phyloP scores from a whole-genome alignment of 1,140 invertebrate genomes.

The Helicoverpa armigera region DNA sequence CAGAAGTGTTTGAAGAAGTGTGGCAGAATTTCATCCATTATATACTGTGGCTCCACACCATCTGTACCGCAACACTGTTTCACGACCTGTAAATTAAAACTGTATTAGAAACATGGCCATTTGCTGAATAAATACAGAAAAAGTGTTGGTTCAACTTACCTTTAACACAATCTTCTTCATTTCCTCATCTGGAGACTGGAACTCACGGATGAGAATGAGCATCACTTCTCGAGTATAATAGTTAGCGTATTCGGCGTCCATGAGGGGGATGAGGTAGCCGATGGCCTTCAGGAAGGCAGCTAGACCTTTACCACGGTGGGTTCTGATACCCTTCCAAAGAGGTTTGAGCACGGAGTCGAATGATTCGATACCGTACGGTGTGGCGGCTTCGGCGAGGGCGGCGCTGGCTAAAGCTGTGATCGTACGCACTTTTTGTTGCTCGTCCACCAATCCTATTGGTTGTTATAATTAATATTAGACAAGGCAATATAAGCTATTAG shows the following conservation, averaged over 20 bases:
- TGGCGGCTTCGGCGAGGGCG: slow-evolving; percentile 98
- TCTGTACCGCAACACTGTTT: slow-evolving; percentile 99
- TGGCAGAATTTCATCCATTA: slow-evolving; percentile 99
- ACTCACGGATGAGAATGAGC: slow-evolving; percentile 99
- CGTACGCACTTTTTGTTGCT: slow-evolving; percentile 97
- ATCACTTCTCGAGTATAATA: slow-evolving; percentile 99
- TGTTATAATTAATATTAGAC: too few species aligned
- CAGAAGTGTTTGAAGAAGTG: slow-evolving; percentile 99
- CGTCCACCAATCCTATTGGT: slow-evolving; percentile 90
- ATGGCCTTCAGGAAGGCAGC: slow-evolving; percentile 99
- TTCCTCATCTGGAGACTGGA: slow-evolving; percentile 99
- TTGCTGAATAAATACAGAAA: not conserved
- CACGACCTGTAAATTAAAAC: slow-evolving; percentile 91
- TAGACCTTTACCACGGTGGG: slow-evolving; percentile 99
- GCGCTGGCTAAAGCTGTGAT: slow-evolving; percentile 99
- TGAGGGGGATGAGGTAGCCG: slow-evolving; percentile 99
- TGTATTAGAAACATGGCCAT: not conserved
- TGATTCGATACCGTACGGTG: slow-evolving; percentile 99
- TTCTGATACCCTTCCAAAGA: slow-evolving; percentile 99
- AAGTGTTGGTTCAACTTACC: slow-evolving; percentile 81
- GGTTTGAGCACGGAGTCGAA: slow-evolving; percentile 99
- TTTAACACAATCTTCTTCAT: slow-evolving; percentile 99
- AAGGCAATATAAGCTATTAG: too few species aligned
- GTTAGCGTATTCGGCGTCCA: slow-evolving; percentile 99
- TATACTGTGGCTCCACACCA: slow-evolving; percentile 99